A percentile compares a stretch with the other conserved stretches of the same genome.
phyloP scores from a whole-genome alignment of 2,113 vertebrate genomes.

The Hyaena hyaena region DNA sequence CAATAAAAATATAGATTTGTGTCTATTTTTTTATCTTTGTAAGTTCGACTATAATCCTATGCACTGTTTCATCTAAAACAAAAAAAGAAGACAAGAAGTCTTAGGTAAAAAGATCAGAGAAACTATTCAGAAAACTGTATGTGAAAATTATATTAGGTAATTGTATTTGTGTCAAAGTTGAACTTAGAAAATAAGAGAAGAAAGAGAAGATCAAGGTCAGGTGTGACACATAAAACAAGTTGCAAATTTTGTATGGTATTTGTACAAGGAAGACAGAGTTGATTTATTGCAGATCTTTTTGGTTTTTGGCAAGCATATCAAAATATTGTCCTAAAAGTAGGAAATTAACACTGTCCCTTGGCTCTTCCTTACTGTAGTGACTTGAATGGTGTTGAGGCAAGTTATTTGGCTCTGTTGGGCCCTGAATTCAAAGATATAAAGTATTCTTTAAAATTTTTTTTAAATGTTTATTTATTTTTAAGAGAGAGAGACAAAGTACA shows the following conservation, averaged over 20 bases:
- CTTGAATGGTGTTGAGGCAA: not conserved
- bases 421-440: not conserved
- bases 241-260: not conserved
- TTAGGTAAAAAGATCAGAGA: not conserved
- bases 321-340: not conserved
- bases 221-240: not conserved
- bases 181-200: not conserved
- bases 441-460: not conserved
- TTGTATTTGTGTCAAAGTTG: not conserved
- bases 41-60: constrained; percentile 12
- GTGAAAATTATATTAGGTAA: not conserved
- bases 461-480: no score
- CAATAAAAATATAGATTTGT: constrained; percentile 45
- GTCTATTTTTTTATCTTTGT: constrained; percentile 38
- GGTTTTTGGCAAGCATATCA: not conserved
- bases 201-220: not conserved
- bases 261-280: not conserved
- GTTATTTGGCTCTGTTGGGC: not conserved
- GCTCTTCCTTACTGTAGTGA: not conserved
- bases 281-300: constrained; percentile 1
- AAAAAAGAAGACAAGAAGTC: not conserved
- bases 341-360: not conserved
- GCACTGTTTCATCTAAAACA: not conserved
- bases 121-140: not conserved
- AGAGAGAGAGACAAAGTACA: no score